Evolutionary conservation across 2,113 vertebrate species (phyloP), one percentile per base, ranked within the genome.

Genomic region (Aramus guarauna): DNA sequence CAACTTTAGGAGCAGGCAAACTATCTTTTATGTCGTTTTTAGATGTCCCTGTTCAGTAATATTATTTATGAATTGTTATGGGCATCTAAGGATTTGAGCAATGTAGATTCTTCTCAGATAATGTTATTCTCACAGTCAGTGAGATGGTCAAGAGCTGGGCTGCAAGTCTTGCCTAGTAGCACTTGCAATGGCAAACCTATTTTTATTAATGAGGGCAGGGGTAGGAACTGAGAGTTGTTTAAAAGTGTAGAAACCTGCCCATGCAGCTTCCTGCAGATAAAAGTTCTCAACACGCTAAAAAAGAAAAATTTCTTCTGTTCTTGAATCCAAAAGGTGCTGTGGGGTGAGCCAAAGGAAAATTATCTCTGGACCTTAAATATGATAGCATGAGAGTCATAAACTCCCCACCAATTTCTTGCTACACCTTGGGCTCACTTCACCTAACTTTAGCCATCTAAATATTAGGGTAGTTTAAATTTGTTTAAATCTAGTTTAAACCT

Each of bases 391-490:
- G 5, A 88, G 32, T 34, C 50, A 52, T 85, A 67, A 85, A 69
- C 21, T 36, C 26, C 16, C 14, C 26, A 12, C 39, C 90, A 41
- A 53, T 66, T 94, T 50, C 68, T 74, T 78, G 37, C 68, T 84
- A 43, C 55, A 91, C 37, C 37, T 67, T 94, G 37, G 43, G 52
- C 69, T 92, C 37, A 74, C n/a, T 77, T 94, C 83, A 55, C 91
- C 68, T 88, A 88, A 80, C 72, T 95, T 92, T 30, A 77, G 76
- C 80, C 80, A 92, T 81, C 76, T 94, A 95, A 94, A 96, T 91
- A 95, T 92, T 91, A 92, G 68, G 69, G 52, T 72, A 77, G 59
- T 62, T 92, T 88, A 88, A 95, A 88, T 79, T 37, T 74, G 45
- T 80, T 81, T 58, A 89, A 95, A 95, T 81, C 72, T 84, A 91